Base-by-base conservation (phyloP, 2,797 vertebrate species). In the Morelia viridis region DNA sequence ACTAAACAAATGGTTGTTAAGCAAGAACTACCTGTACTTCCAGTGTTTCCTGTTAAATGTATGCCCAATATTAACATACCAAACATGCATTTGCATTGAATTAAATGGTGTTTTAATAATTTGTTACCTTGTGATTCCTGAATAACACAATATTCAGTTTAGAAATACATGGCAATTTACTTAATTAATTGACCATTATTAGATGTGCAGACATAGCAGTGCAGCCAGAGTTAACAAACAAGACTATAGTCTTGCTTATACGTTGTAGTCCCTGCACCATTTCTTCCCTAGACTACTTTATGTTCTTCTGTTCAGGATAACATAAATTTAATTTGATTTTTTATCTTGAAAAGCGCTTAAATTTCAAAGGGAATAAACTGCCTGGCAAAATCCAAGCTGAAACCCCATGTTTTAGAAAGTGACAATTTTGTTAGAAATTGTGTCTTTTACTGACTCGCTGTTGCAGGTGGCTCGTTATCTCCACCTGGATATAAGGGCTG, bases 401-500 rank as follows among this genome's bases (percentile, higher is more conserved):
- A 91, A n/a, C 26, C 24, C 90, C 26, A 24, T 57, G 24, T 76
- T 89, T 46, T n/a, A 57, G 64, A 88, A 71, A 28, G 26, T 90
- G 85, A n/a, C 0, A 3, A 31, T 93, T 88, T 8, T 94, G 17
- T 83, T 92, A 93, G 91, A 88, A 92, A 92, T n/a, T 9, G n/a
- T 91, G 15, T 92, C 35, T 91, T 91, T 87, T 94, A 91, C 80
- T 93, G 41, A 90, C 1, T 1, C 93, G 22, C 28, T 95, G 64
- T 90, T 95, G 89, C 89, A 76, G 93, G 88, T 89, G 94, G 71
- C 61, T 31, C 71, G 28, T 57, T 94, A 24, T 80, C 56, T 86
- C 46, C 87, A 85, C 62, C 83, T 91, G 87, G 87, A 91, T 71
- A 91, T 68, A 68, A 90, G 35, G 62, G 91, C 93, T 26, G 88